Evolutionary conservation across 2,797 vertebrate species (phyloP), one percentile per base, ranked within the genome.

Genomic region (Poeciliopsis gracilis): DNA sequence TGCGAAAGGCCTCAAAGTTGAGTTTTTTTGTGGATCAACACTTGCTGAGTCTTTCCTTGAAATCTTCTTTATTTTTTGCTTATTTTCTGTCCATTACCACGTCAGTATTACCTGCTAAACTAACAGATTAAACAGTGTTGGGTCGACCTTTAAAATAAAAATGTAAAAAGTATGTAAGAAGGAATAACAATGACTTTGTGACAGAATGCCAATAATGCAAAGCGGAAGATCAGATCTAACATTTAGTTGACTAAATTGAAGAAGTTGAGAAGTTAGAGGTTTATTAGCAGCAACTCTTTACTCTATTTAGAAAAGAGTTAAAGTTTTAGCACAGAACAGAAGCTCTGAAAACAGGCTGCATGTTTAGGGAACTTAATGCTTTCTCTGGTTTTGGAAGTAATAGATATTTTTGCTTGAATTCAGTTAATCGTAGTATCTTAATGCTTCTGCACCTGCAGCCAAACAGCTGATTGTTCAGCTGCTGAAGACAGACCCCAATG

Each of bases 401-500:
- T 8, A 38, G 3, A 36, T 20, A 28, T 66, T 20, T 20, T 38
- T 63, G 59, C 16, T 36, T 38, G 33, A 38, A 12, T 41, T 23
- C 4, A 38, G 4, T 67, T 9, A 67, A 25, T 23, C 25, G 36
- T 13, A 23, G 20, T 36, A 41, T 12, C 9, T 11, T 11, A 36
- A 38, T 16, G 33, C 3, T 45, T 59, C 7, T 80, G 80, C 43
- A 33, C 69, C 23, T 93, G 76, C 87, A 99, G 98, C 96, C 78
- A 99, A 99, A 89, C 96, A 98, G 82, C 93, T 99, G 85, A 99
- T 99, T 91, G 91, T 96, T 82, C 96, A 97, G 80, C 93, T 99
- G 61, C 92, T 99, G 92, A 98, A 98, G 95, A 99, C 98, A 0
- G 97, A 99, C 78, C 98, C 98, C 53, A 98, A 93, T 1, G 97